Conservation (phyloP, 2,888 invertebrate species). For the Cerastis rubricosa region DNA sequence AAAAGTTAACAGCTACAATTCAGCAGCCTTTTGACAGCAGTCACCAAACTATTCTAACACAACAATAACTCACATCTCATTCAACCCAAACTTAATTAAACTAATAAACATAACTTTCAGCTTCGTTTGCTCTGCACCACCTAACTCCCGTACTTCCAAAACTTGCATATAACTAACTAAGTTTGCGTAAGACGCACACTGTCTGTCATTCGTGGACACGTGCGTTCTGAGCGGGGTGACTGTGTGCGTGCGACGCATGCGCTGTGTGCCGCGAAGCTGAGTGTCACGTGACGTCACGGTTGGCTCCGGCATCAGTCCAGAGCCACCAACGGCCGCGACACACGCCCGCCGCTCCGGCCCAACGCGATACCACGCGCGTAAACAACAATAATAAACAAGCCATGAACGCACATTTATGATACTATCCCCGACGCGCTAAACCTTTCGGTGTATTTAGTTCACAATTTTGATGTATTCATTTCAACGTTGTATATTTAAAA, state of each 20-base stretch:
- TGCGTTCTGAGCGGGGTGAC: conserved; percentile 50
- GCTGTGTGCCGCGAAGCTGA: conserved; percentile 66
- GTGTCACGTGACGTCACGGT: conserved; percentile 76
- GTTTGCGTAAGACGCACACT: conserved; percentile 53
- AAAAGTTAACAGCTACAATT: not conserved
- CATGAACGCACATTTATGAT: conserved; percentile 83
- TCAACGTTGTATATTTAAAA: conserved; percentile 68
- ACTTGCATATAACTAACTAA: conserved; percentile 61
- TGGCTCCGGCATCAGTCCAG: conserved; percentile 73
- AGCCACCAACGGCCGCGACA: conserved; percentile 75
- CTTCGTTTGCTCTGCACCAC: conserved; percentile 49
- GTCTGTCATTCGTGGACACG: conserved; percentile 66
- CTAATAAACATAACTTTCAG: conserved; percentile 50
- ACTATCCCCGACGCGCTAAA: conserved; percentile 70
- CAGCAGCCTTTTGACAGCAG: not conserved
- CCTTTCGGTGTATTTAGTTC: conserved; percentile 86
- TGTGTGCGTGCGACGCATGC: conserved; percentile 68
- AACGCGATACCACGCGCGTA: conserved; percentile 82
- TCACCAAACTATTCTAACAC: not conserved
- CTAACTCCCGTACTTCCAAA: conserved; percentile 40
- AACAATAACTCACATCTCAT: conserved; percentile 14
- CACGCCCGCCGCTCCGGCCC: conserved; percentile 76
- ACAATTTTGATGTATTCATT: conserved; percentile 70
- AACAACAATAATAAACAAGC: conserved; percentile 80
- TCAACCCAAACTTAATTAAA: conserved; percentile 42